Percentiles rank a stretch among this genome's conserved stretches.
Evolutionary conservation across 2,113 vertebrate species (phyloP).

Genomic region (Odocoileus virginianus): DNA sequence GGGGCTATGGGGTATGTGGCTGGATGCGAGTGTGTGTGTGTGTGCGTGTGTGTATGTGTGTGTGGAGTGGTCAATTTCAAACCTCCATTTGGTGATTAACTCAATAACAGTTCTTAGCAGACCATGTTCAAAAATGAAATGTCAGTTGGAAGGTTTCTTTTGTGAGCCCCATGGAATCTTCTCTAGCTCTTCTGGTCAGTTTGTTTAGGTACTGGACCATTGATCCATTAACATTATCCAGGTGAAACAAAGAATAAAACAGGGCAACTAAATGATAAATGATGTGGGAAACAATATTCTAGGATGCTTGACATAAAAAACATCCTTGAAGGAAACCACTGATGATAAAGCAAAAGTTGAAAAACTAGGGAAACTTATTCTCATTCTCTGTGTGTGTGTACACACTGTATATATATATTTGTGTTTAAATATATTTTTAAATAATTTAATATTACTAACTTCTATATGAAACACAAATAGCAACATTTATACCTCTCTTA

Average conservation of each 20-base stretch:
- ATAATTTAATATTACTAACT: neutral
- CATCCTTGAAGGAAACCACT: neutral
- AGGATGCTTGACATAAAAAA: neutral
- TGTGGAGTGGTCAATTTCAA: neutral
- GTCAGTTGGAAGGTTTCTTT: neutral
- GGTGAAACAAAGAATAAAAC: constrained; percentile 7
- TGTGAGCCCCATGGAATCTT: neutral
- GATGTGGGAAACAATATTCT: neutral
- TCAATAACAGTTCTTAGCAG: neutral
- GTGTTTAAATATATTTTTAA: neutral
- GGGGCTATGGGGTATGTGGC: neutral
- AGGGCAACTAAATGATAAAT: neutral
- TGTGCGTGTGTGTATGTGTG: no score
- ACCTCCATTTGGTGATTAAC: neutral
- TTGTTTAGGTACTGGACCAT: neutral
- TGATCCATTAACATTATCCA: neutral
- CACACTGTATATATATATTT: neutral
- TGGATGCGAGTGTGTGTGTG: neutral
- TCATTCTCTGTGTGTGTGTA: neutral
- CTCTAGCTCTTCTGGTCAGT: neutral
- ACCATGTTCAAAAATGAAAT: neutral
- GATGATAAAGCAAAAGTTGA: neutral
- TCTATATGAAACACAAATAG: constrained; percentile 12
- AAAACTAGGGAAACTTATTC: neutral
- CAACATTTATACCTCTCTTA: neutral